Conservation (phyloP, 2,113 vertebrate genomes). For the Abramis brama region DNA sequence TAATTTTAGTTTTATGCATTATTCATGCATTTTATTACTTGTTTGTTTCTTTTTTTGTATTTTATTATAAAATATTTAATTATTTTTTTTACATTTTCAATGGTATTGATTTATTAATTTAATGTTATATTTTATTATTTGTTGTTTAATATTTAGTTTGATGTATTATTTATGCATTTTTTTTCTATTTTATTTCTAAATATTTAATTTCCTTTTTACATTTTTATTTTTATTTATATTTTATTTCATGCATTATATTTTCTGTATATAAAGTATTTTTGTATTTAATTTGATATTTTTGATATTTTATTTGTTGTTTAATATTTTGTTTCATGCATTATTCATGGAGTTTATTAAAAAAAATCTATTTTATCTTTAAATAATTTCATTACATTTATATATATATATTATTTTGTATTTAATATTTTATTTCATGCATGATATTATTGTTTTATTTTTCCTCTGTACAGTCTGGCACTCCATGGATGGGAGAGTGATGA, state of each 20-base stretch:
- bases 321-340: too few species aligned
- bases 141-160: background rate
- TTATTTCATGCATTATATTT: background rate
- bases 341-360: too few species aligned
- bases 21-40: too few species aligned
- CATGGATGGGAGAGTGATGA: constrained; percentile 91
- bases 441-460: background rate
- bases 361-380: too few species aligned
- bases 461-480: constrained; percentile 71
- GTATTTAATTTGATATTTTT: background rate
- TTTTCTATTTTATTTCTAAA: background rate
- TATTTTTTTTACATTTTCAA: background rate
- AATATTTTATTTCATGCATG: background rate
- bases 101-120: background rate
- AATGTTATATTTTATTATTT: background rate
- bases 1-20: too few species aligned
- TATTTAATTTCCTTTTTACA: background rate
- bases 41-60: background rate
- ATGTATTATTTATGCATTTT: background rate
- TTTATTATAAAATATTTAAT: background rate
- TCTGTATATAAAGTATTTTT: background rate
- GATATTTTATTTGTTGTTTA: too few species aligned
- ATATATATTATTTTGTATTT: too few species aligned
- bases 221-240: background rate
- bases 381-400: too few species aligned